Conservation (phyloP, 1,140 invertebrate species). For the Steinernema khuongi region DNA sequence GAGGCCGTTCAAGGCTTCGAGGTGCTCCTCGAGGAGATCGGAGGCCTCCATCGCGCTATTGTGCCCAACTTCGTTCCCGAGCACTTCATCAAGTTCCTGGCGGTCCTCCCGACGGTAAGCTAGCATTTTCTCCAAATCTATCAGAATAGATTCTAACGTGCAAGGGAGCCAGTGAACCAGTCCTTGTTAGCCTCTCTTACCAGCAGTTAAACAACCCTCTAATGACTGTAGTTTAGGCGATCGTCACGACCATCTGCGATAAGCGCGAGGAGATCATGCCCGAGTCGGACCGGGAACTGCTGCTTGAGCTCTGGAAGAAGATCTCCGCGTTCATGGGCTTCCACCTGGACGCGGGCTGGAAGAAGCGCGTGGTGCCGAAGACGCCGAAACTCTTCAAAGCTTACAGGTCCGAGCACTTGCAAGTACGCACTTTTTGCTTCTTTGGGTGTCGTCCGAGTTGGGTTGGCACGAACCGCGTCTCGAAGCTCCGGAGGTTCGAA, state of each 20-base stretch:
- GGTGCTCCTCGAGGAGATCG: neutral
- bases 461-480: no score
- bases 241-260: neutral
- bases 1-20: neutral
- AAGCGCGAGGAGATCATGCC: neutral
- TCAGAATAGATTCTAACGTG: no score
- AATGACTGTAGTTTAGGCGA: neutral
- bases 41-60: neutral
- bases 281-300: neutral
- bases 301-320: slow-evolving; percentile 1
- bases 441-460: neutral
- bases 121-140: no score
- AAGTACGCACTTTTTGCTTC: neutral
- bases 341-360: neutral
- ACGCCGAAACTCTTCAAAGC: slow-evolving; percentile 8
- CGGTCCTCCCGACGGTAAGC: neutral
- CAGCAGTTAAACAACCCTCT: neutral
- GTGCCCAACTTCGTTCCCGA: slow-evolving; percentile 1
- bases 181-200: neutral
- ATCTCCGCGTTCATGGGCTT: slow-evolving; percentile 4
- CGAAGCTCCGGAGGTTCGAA: no score
- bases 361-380: neutral
- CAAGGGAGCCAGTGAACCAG: no score
- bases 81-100: neutral
- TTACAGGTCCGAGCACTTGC: slow-evolving; percentile 6